Conservation (phyloP, 1,140 invertebrate genomes). For the Steinernema khuongi region DNA sequence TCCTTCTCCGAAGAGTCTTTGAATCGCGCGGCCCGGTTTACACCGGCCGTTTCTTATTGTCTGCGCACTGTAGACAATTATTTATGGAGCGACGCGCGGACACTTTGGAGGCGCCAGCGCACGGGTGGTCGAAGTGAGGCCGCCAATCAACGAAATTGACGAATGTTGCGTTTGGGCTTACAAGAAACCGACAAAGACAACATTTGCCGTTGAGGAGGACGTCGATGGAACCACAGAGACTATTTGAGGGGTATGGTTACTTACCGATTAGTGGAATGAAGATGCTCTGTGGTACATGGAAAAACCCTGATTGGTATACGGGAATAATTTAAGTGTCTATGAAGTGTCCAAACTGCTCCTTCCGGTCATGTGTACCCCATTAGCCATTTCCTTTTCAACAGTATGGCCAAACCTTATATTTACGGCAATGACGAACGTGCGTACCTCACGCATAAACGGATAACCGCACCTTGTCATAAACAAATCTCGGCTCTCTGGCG, state of each 20-base stretch:
- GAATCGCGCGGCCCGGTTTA: conserved; percentile 14
- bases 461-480: neutral
- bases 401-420: no score
- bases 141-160: neutral
- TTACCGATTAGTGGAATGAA: no score
- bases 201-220: neutral
- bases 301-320: no score
- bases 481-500: neutral
- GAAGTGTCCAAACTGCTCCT: no score
- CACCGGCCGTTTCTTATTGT: neutral
- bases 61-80: neutral
- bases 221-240: no score
- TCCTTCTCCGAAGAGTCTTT: neutral
- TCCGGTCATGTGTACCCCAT: no score
- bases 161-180: neutral
- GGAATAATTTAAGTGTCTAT: no score
- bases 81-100: neutral
- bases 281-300: no score
- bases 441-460: neutral
- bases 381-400: no score
- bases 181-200: neutral
- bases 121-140: conserved; percentile 7
- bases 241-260: no score
- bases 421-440: neutral
- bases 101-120: neutral